phyloP scores from a whole-genome alignment of 2,888 invertebrate genomes.

The Pherbina coryleti region DNA sequence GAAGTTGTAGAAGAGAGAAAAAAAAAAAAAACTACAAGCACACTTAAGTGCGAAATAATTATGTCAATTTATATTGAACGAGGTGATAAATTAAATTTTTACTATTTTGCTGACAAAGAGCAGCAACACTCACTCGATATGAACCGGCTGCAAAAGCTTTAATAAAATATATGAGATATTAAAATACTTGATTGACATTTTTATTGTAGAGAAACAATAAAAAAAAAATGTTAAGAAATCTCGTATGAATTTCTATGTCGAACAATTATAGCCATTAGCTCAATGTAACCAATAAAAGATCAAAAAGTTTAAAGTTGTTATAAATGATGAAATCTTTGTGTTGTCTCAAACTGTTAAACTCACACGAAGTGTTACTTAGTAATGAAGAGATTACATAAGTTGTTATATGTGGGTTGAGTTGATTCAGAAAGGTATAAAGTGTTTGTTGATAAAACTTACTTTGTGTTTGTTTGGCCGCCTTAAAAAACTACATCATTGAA shows the following conservation, averaged over 20 bases:
- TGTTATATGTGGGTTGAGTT: too few species aligned
- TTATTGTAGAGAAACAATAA: neutral
- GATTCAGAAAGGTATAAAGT: too few species aligned
- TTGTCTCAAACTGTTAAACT: too few species aligned
- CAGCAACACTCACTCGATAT: neutral
- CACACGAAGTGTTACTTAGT: too few species aligned
- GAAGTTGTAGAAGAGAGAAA: too few species aligned
- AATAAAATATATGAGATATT: neutral
- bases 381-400: too few species aligned
- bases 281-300: too few species aligned
- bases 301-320: too few species aligned
- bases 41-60: constrained; percentile 44
- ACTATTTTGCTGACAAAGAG: neutral
- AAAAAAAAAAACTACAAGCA: neutral
- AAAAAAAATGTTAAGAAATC: neutral
- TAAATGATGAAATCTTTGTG: too few species aligned
- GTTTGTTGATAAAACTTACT: too few species aligned
- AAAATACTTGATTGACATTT: constrained; percentile 13
- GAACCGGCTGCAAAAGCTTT: neutral
- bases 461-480: too few species aligned
- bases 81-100: constrained; percentile 47
- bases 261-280: neutral
- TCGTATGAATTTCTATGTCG: neutral
- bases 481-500: too few species aligned
- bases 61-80: constrained; percentile 49